Evolutionary conservation across 2,888 invertebrate species (phyloP), one percentile per base, ranked within the genome.

Genomic region (Sipha maydis): DNA sequence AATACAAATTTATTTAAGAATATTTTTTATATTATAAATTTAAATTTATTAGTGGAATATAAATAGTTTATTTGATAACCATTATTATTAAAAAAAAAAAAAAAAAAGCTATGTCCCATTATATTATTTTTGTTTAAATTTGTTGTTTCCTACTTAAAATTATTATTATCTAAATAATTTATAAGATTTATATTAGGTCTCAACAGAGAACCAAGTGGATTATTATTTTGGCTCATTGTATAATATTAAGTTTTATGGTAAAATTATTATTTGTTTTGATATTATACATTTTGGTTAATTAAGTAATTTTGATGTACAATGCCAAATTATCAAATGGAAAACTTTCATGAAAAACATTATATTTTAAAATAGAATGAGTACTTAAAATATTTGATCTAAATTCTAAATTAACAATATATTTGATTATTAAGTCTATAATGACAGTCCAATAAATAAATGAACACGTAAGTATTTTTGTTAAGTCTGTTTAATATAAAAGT

Each of bases 1-100:
- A 88, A 88, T 88, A 73, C 80, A 88, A 88, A 88, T 80, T 88
- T 88, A 61, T 88, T 88, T 88, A 88, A 88, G 86, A 88, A 61
- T 88, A 88, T 88, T 88, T 88, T 88, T 88, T 88, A 88, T 88
- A 88, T 75, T 80, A 88, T 88, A 80, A 82, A 88, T 75, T 86
- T 48, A 75, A 80, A 88, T 82, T 80, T 88, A 88, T 88, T 88
- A 88, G 80, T 82, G 80, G 61, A 88, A 80, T 80, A 80, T 80
- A n/a, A 86, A 80, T 75, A 88, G 80, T 88, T 88, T 75, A 88
- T 88, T 80, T 80, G 41, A 88, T 88, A 82, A 80, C 73, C 56
- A 80, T 75, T 88, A 88, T 88, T 73, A n/a, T n/a, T n/a, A n/a
- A n/a, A n/a, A 61, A 85, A 83, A 54, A 83, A 71, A 61, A 76